phyloP scores from a whole-genome alignment of 2,113 vertebrate genomes.

The Gavia stellata region DNA sequence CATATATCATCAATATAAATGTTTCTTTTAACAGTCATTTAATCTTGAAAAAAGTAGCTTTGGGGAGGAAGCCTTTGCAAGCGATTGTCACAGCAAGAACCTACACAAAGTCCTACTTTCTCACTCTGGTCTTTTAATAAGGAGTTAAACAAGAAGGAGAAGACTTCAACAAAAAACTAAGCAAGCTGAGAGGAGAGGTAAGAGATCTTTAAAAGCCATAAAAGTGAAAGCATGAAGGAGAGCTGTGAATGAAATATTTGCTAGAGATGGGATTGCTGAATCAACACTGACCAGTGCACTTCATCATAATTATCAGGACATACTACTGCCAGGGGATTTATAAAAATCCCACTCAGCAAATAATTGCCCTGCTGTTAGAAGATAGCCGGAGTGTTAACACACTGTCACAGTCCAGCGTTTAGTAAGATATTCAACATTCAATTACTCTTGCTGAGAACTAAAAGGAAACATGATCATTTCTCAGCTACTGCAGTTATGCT shows the following conservation, averaged over 20 bases:
- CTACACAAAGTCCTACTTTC: not conserved
- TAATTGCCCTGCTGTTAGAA: slow-evolving; percentile 80
- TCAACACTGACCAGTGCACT: slow-evolving; percentile 89
- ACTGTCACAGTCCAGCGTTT: slow-evolving; percentile 74
- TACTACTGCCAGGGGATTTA: slow-evolving; percentile 81
- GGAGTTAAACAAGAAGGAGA: not conserved
- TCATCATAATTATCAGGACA: slow-evolving; percentile 90
- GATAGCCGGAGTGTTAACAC: slow-evolving; percentile 76
- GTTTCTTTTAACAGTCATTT: not conserved
- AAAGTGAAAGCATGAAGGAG: slow-evolving; percentile 71
- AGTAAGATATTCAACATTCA: slow-evolving; percentile 79
- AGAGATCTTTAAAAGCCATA: slow-evolving; percentile 58
- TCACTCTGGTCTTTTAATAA: not conserved
- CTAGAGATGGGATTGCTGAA: slow-evolving; percentile 77
- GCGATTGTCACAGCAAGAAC: not conserved
- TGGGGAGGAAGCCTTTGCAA: not conserved
- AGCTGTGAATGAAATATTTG: slow-evolving; percentile 74
- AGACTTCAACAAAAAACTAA: not conserved
- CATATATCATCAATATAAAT: not conserved
- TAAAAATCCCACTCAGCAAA: slow-evolving; percentile 83
- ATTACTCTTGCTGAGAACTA: slow-evolving; percentile 76
- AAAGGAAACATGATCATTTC: slow-evolving; percentile 73
- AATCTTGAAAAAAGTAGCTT: not conserved
- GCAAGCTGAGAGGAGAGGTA: not conserved
- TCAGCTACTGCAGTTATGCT: slow-evolving; percentile 61